A percentile compares a stretch with the other conserved stretches of the same genome.
Conservation (phyloP, 2,113 vertebrate genomes). For the Thomomys bottae region DNA sequence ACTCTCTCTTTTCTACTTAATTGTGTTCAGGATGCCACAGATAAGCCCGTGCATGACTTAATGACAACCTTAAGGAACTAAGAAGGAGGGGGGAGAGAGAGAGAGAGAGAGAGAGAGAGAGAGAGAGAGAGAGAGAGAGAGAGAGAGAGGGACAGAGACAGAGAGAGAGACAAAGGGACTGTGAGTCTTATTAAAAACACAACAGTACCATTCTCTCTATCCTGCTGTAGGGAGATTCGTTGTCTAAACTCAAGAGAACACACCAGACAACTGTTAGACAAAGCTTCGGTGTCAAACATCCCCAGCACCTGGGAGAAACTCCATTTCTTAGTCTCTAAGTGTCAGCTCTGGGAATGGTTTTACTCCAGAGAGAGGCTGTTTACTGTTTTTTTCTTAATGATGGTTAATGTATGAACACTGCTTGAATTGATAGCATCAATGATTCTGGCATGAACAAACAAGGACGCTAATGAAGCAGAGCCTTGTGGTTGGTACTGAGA, state of each 20-base stretch:
- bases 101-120: background rate
- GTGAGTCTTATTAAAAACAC: background rate
- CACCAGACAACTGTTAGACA: background rate
- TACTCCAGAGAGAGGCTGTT: constrained; percentile 59
- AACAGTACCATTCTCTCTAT: background rate
- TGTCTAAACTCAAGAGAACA: background rate
- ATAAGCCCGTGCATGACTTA: background rate
- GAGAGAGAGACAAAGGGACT: background rate
- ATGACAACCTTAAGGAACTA: background rate
- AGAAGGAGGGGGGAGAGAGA: constrained; percentile 13
- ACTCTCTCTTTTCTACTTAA: too few species aligned
- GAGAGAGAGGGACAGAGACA: constrained; percentile 32
- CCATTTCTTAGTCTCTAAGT: background rate
- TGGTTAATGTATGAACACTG: constrained; percentile 66
- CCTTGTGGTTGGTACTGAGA: constrained; percentile 42
- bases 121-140: constrained; percentile 6
- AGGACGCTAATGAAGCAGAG: constrained; percentile 51
- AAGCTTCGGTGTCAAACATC: background rate
- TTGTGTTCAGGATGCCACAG: background rate
- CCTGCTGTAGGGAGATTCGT: background rate
- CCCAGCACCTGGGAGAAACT: background rate
- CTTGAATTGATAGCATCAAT: constrained; percentile 46
- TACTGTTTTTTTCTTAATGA: constrained; percentile 68
- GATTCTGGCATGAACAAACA: constrained; percentile 52
- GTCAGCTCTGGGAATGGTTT: constrained; percentile 12